phyloP scores from a whole-genome alignment of 1,140 invertebrate species.

The Bombus confusus region DNA sequence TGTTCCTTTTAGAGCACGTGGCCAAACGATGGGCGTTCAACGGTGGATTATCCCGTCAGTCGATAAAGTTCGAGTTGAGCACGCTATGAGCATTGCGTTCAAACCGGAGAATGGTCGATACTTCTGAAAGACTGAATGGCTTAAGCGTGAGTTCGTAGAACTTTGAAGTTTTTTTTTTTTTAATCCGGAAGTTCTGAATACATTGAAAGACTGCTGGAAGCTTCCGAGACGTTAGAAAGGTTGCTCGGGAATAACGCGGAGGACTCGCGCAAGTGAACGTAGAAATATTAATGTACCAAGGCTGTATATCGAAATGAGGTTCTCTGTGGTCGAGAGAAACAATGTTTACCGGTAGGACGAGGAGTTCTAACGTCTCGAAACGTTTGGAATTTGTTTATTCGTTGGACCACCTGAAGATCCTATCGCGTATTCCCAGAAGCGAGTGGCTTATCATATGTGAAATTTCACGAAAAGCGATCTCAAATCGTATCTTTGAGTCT shows the following conservation, averaged over 20 bases:
- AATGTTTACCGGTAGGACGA: neutral
- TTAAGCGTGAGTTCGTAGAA: slow-evolving; percentile 21
- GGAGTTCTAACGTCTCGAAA: slow-evolving; percentile 1
- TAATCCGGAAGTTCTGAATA: neutral
- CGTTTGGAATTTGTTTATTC: neutral
- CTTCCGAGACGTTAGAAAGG: neutral
- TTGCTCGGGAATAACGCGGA: neutral
- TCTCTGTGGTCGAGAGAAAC: neutral
- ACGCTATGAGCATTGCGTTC: neutral
- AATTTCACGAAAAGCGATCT: neutral
- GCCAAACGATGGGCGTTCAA: slow-evolving; percentile 7
- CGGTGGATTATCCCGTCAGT: neutral
- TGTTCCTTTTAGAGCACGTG: neutral
- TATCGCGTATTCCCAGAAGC: neutral
- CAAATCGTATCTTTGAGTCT: neutral
- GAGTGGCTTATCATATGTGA: neutral
- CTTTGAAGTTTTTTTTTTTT: neutral
- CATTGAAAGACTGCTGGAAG: slow-evolving; percentile 1
- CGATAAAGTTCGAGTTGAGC: slow-evolving; percentile 14
- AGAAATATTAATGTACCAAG: neutral
- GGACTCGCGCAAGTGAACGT: neutral
- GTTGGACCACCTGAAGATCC: neutral
- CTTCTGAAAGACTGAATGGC: slow-evolving; percentile 33
- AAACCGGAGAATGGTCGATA: slow-evolving; percentile 15
- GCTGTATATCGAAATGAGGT: neutral